Conservation (phyloP, 2,113 vertebrate genomes). For the Misgurnus anguillicaudatus region DNA sequence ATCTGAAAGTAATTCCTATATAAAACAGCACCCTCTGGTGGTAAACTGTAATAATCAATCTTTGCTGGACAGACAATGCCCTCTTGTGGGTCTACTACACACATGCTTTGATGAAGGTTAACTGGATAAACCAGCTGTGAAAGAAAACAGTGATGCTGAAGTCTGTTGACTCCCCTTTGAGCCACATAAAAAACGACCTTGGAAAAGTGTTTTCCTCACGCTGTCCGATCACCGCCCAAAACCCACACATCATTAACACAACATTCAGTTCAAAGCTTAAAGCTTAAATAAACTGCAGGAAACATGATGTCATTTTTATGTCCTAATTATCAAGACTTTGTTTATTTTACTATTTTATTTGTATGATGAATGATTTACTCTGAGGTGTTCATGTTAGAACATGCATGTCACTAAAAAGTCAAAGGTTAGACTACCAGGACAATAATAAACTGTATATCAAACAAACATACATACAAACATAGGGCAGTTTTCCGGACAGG, state of each 20-base stretch:
- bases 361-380: background rate
- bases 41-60: background rate
- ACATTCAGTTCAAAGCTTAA: conserved; percentile 3
- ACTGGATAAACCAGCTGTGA: background rate
- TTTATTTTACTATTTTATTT: background rate
- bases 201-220: background rate
- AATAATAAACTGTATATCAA: too few species aligned
- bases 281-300: background rate
- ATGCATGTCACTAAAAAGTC: too few species aligned
- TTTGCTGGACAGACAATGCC: conserved; percentile 23
- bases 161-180: background rate
- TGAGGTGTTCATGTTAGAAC: background rate
- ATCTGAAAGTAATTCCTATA: background rate
- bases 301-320: background rate
- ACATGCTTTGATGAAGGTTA: conserved; percentile 12
- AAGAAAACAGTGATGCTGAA: conserved; percentile 12
- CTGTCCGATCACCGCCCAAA: background rate
- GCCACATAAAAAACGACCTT: background rate
- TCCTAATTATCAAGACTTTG: background rate
- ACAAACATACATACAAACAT: too few species aligned
- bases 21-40: conserved; percentile 43
- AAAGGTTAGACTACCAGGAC: too few species aligned
- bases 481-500: too few species aligned
- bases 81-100: conserved; percentile 34
- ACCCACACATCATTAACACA: background rate